Evolutionary conservation across 2,797 vertebrate species (phyloP), one percentile per base, ranked within the genome.

Genomic region (Mico argentatus): DNA sequence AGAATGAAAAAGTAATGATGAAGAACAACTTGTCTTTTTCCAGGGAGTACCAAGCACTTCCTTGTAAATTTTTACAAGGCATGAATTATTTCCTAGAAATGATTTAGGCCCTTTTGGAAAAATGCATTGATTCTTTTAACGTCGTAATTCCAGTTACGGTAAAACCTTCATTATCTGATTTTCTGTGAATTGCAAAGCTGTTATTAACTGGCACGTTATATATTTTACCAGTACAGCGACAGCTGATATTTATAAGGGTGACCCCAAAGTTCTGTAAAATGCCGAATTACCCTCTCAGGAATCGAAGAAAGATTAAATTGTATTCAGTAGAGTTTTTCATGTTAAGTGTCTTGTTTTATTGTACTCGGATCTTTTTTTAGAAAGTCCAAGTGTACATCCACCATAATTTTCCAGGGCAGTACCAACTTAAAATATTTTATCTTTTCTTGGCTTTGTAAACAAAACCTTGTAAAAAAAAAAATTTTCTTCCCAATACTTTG

Each of bases 131-230:
- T 97, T 97, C 89, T 96, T 90, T 93, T 95, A 97, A 93, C 90
- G 81, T 94, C 81, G 61, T 87, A 93, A 96, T 96, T 88, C 93
- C 84, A 96, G 83, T 98, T 97, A 97, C 97, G 97, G 97, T 97
- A 98, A 98, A 97, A 94, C 77, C 83, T 85, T 93, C 96, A 95
- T 97, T 96, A 97, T 94, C 96, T 97, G 96, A 96, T 93, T 96
- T 92, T 96, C 97, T 97, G 82, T 97, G 98, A 97, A 96, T 96
- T 91, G 46, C 73, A 93, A 97, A 92, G 95, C 97, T 91, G 4
- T 93, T 94, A 97, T 96, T 97, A 97, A 92, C 84, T 55, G 86
- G 84, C 81, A 87, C 81, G 1, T 97, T 93, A 55, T 93, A 82
- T 94, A 75, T 97, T 93, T 96, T 92, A 94, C 87, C 84, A 80